phyloP scores from a whole-genome alignment of 2,797 vertebrate species.

The Molossus alvarezi region DNA sequence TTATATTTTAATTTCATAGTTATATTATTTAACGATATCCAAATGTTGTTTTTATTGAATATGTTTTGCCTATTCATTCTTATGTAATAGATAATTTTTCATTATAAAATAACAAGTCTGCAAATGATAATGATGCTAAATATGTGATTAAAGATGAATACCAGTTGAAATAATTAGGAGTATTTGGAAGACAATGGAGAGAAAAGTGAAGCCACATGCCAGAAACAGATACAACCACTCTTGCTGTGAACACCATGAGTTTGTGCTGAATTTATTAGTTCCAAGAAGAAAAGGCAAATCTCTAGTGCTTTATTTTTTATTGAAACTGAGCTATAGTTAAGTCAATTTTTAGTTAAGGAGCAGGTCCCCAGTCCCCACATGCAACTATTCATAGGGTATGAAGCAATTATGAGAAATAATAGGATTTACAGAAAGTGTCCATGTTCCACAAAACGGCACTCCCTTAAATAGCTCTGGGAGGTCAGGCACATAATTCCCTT shows the following conservation, averaged over 20 bases:
- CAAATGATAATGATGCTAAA: not conserved
- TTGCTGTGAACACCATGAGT: not conserved
- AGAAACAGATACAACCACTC: not conserved
- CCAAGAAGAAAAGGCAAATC: not conserved
- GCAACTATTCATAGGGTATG: not conserved
- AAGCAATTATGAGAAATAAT: constrained; percentile 56
- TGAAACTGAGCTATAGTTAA: constrained; percentile 24
- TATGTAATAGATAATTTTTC: constrained; percentile 16
- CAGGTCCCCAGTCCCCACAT: not conserved
- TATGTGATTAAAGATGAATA: not conserved
- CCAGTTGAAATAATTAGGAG: not conserved
- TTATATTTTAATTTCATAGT: constrained; percentile 55
- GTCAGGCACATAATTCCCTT: constrained; percentile 57
- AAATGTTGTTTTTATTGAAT: not conserved
- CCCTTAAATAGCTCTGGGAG: not conserved
- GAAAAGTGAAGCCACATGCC: not conserved
- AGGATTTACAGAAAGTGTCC: constrained; percentile 60
- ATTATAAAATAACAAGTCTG: not conserved
- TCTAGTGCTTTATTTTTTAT: not conserved
- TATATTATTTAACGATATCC: not conserved
- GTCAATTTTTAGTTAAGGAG: constrained; percentile 17
- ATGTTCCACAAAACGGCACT: constrained; percentile 39
- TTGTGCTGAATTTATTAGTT: constrained; percentile 24
- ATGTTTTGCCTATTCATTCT: not conserved
- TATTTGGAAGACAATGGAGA: not conserved